Evolutionary conservation across 1,140 invertebrate species (phyloP).

Genomic region (Helicorthomorpha holstii): DNA sequence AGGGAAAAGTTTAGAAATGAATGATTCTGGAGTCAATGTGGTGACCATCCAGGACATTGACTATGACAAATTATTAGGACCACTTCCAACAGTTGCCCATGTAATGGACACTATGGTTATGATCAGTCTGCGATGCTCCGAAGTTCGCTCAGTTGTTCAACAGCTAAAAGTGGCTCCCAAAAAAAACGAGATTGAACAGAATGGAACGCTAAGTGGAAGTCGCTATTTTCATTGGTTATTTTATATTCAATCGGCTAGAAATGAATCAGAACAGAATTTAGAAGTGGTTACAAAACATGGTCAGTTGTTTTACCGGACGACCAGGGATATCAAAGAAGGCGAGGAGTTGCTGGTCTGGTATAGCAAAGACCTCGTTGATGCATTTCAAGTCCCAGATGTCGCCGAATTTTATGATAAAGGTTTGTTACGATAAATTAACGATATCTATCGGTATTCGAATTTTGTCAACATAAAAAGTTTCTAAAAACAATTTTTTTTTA

Average conservation of each 20-base stretch:
- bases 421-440: background rate
- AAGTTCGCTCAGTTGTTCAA: background rate
- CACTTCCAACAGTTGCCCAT: background rate
- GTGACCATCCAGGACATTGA: background rate
- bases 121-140: constrained; percentile 2
- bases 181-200: background rate
- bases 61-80: background rate
- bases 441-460: too few relatives aligned
- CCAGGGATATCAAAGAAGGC: background rate
- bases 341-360: constrained; percentile 6
- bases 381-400: background rate
- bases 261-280: constrained; percentile 2
- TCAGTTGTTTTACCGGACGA: background rate
- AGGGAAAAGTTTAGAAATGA: too few relatives aligned
- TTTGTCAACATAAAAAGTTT: too few relatives aligned
- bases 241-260: constrained; percentile 3
- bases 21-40: background rate
- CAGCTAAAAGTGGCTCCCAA: background rate
- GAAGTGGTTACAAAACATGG: constrained; percentile 4
- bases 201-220: background rate
- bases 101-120: background rate
- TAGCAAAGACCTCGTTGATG: background rate
- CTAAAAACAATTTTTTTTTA: constrained; percentile 1
- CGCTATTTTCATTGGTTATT: background rate
- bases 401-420: background rate